Percentiles rank a stretch among this genome's conserved stretches.
These are phyloP conservation scores for Hyperoplus lanceolatus DNA, from an alignment of 2,797 vertebrate species.

Conservation along the genomic window DNA sequence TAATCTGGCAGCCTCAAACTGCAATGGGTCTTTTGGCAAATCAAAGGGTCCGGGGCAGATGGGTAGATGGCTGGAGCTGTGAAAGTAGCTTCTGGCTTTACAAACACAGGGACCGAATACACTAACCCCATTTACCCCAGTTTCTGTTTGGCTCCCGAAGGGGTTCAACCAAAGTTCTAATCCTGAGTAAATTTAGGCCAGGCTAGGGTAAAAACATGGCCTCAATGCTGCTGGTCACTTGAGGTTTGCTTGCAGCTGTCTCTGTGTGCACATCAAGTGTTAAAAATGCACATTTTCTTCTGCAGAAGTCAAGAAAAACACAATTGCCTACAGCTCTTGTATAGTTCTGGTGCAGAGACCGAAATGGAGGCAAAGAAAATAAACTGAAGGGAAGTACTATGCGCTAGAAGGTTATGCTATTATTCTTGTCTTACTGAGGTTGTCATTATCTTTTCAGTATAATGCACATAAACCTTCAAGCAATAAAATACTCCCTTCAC, in stretches of 20 bases:
- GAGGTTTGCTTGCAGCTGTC: conserved; percentile 55
- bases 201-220: conserved; percentile 53
- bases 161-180: conserved; percentile 54
- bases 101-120: conserved; percentile 52
- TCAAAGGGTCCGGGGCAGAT: conserved; percentile 69
- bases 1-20: conserved; percentile 69
- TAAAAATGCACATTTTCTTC: conserved; percentile 65
- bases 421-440: conserved; percentile 16
- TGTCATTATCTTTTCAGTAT: conserved; percentile 9
- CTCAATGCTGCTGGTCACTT: conserved; percentile 36
- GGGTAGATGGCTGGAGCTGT: conserved; percentile 54
- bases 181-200: conserved; percentile 67
- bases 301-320: conserved; percentile 39
- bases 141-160: conserved; percentile 45
- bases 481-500: not conserved
- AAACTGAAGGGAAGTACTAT: conserved; percentile 4
- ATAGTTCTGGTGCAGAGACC: conserved; percentile 28
- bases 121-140: conserved; percentile 65
- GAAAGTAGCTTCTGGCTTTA: conserved; percentile 52
- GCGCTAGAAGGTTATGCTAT: not conserved
- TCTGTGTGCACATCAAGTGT: conserved; percentile 29
- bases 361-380: conserved; percentile 32
- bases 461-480: conserved; percentile 28
- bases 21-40: conserved; percentile 74
- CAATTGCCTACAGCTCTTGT: conserved; percentile 8